Base-by-base conservation (phyloP, 2,888 invertebrate species). In the Ophion ellenae region DNA sequence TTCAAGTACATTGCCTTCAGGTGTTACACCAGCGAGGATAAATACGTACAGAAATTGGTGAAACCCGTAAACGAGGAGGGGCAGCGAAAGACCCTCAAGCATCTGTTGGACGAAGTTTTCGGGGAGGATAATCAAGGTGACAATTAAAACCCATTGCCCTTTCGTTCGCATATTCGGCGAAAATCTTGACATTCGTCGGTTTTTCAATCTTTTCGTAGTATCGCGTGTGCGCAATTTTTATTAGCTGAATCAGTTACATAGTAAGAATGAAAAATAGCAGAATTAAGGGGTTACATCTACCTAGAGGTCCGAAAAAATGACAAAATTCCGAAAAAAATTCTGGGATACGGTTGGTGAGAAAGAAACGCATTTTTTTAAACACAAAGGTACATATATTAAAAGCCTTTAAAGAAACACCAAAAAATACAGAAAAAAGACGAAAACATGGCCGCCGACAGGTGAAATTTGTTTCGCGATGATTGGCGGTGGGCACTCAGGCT, bases 1-100 rank as follows among this genome's bases (percentile, higher is more conserved):
- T 98, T 99, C 92, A 97, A 97, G 94, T 96, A 97, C 94, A 97
- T 99, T 95, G 99, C 99, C 78, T 96, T 98, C 88, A 96, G 98
- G 90, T 97, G 98, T 94, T 98, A 98, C 91, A 91, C 93, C 64
- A 93, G 92, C 67, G 96, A 97, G 91, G 96, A 96, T 88, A 96
- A 96, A 79, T 97, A 96, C 90, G 95, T 95, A 88, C 98, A 98
- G 94, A 96, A 96, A 92, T 94, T 98, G 89, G 96, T 98, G 64
- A 96, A 96, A 90, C 98, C 98, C n/a, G 94, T 96, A 75, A 96
- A 96, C 83, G 96, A 95, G 89, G 96, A 97, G 93, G 97, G 97
- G 2, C 96, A 96, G 89, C 95, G 96, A 84, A 96, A 96, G 93
- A 96, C 96, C 20, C 93, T 98, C 61, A 95, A 95, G 89, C 96